These are phyloP conservation scores for Drosophila flavopinicola DNA, from an alignment of 2,888 invertebrate species.

Conservation along the genomic window DNA sequence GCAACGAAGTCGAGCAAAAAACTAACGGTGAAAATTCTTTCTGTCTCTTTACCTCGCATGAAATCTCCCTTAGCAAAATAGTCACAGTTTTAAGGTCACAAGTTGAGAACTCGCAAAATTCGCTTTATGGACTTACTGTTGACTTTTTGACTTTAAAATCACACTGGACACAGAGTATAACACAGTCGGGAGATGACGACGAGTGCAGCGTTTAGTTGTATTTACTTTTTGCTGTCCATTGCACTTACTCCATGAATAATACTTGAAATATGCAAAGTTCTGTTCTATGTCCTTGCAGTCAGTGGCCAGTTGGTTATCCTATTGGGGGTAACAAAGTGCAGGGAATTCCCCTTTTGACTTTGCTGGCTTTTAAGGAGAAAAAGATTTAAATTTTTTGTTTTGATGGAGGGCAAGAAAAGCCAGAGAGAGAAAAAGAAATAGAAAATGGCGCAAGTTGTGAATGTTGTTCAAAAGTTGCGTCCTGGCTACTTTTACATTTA, in stretches of 20 bases:
- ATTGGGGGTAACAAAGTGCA: slow-evolving; percentile 33
- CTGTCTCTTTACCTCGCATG: too few species aligned
- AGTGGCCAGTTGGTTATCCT: slow-evolving; percentile 32
- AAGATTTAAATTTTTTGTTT: slow-evolving; percentile 35
- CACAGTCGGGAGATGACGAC: not conserved
- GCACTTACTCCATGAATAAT: slow-evolving; percentile 37
- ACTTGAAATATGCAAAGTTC: slow-evolving; percentile 67
- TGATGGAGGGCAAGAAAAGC: slow-evolving; percentile 8
- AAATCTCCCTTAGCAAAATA: too few species aligned
- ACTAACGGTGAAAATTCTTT: too few species aligned
- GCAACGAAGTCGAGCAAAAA: too few species aligned
- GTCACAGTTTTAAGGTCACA: too few species aligned
- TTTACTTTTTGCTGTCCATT: slow-evolving; percentile 19
- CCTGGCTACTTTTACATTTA: slow-evolving; percentile 70
- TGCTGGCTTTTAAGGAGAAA: slow-evolving; percentile 23
- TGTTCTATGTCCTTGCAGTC: slow-evolving; percentile 55
- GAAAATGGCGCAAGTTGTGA: slow-evolving; percentile 45
- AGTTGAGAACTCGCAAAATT: too few species aligned
- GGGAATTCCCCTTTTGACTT: slow-evolving; percentile 43
- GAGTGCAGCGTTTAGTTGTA: not conserved
- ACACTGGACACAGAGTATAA: not conserved
- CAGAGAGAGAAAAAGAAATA: slow-evolving; percentile 19
- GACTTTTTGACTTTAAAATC: not conserved
- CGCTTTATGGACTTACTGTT: too few species aligned
- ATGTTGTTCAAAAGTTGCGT: slow-evolving; percentile 61